These are phyloP conservation scores for Caenorhabditis afra DNA, from an alignment of 2,888 invertebrate genomes.

Conservation along the genomic window DNA sequence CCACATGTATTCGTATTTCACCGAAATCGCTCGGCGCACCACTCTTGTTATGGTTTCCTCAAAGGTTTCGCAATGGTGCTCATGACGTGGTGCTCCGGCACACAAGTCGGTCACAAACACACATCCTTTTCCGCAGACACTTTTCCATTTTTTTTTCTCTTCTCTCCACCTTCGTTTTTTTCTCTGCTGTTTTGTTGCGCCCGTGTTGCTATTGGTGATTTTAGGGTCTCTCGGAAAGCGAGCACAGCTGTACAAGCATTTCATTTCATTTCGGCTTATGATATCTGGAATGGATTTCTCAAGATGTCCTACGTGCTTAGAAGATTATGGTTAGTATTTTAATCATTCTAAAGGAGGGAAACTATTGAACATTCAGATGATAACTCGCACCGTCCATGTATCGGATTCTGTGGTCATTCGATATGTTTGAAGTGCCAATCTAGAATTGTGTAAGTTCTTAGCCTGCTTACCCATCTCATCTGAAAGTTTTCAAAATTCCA, in stretches of 20 bases:
- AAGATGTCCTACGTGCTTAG: slow-evolving; percentile 60
- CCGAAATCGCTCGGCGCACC: slow-evolving; percentile 8
- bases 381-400: slow-evolving; percentile 55
- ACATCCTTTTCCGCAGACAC: slow-evolving; percentile 12
- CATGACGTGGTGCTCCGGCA: slow-evolving; percentile 28
- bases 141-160: background rate
- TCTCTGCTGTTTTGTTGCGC: slow-evolving; percentile 35
- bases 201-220: slow-evolving; percentile 49
- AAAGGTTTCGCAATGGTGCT: slow-evolving; percentile 39
- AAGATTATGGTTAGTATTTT: slow-evolving; percentile 49
- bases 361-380: slow-evolving; percentile 47
- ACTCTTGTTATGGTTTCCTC: slow-evolving; percentile 32
- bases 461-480: background rate
- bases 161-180: background rate
- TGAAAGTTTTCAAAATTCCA: slow-evolving; percentile 8
- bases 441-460: slow-evolving; percentile 43
- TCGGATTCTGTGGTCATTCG: slow-evolving; percentile 61
- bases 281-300: slow-evolving; percentile 52
- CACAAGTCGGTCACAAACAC: background rate
- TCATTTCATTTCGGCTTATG: slow-evolving; percentile 6
- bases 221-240: slow-evolving; percentile 19
- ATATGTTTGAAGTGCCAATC: slow-evolving; percentile 59
- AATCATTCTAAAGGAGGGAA: too few species aligned
- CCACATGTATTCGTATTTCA: too few species aligned
- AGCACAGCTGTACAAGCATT: background rate